Base-by-base conservation (phyloP, 2,888 invertebrate species). In the Ephialtes manifestator region DNA sequence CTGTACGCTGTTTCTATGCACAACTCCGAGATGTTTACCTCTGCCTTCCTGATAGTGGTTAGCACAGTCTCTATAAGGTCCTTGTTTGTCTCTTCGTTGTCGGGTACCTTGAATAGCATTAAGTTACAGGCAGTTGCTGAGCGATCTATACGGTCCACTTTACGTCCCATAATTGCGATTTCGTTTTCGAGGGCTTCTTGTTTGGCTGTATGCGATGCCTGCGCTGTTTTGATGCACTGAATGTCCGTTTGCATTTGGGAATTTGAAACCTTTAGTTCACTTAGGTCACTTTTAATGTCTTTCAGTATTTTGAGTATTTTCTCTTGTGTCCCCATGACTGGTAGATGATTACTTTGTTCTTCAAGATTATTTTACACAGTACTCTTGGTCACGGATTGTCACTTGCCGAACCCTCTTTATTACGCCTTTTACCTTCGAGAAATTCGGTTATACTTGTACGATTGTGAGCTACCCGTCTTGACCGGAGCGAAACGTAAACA, bases 21-120 rank as follows among this genome's bases (percentile, higher is more conserved):
- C 10, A 24, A 8, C 55, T 55, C 20, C 10, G n/a, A 55, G 2
- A 55, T 20, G 55, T 20, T 24, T 55, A 20, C 20, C 18, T 24
- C 55, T 5, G 55, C 55, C 8, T 24, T 55, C 20, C 24, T 55
- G 55, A 55, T 20, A 7, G 11, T 55, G 55, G 55, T 55, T 55
- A 55, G 20, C 55, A 20, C 55, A 0, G 55, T 55, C 8, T 55
- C 24, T 20, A 55, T 55, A 24, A 55, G 18, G 1, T 55, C 55
- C n/a, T n/a, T n/a, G n/a, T 55, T 55, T 55, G 55, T 20, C 24
- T 55, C 20, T 55, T 20, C 55, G 55, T n/a, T 20, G 55, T 55
- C 15, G 15, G 8, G 7, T 48, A 8, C 15, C n/a, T 48, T 8
- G 15, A 48, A 48, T 15, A 15, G 48, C 48, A 15, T 48, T 48